Evolutionary conservation across 2,888 invertebrate genomes (phyloP), one percentile per base, ranked within the genome.

Genomic region (Meteorus colon): DNA sequence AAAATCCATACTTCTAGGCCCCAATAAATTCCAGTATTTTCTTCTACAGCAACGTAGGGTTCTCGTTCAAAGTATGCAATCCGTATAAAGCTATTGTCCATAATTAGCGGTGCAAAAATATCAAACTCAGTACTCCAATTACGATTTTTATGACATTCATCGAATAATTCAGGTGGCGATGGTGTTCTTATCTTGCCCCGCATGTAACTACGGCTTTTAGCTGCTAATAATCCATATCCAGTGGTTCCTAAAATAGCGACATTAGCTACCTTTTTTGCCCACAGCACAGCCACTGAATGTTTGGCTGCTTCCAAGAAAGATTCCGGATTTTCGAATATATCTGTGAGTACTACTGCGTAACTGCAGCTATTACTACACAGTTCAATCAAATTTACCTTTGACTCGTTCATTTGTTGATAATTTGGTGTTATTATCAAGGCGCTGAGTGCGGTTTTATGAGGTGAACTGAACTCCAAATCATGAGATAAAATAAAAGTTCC

Each of bases 341-440:
- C 65, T 1, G 78, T 80, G 51, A 83, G 10, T n/a, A 83, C 73
- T 24, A 82, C 27, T 12, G 82, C 67, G 51, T 80, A 85, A 4
- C 70, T 68, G 73, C 86, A 86, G 0, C 79, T 79, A 1, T 79
- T 73, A 2, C 77, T 79, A 37, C 85, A 86, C 1, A 84, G 75
- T 10, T 81, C 37, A 4, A 81, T 27, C 8, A 81, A 24, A 37
- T 78, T 63, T 0, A 55, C 63, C 16, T 72, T 24, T 4, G 75
- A 62, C 4, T 74, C 74, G 1, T 69, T 48, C 10, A 86, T 29
- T 34, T 77, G 76, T n/a, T 4, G 71, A 19, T 41, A 16, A 41
- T 81, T 79, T n/a, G 79, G 59, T 41, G 80, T 29, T n/a, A 85
- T 51, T 24, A 86, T 55, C 8, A 86, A 19, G 10, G 78, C 76